phyloP scores from a whole-genome alignment of 2,888 invertebrate genomes.

The Thymelicus sylvestris region DNA sequence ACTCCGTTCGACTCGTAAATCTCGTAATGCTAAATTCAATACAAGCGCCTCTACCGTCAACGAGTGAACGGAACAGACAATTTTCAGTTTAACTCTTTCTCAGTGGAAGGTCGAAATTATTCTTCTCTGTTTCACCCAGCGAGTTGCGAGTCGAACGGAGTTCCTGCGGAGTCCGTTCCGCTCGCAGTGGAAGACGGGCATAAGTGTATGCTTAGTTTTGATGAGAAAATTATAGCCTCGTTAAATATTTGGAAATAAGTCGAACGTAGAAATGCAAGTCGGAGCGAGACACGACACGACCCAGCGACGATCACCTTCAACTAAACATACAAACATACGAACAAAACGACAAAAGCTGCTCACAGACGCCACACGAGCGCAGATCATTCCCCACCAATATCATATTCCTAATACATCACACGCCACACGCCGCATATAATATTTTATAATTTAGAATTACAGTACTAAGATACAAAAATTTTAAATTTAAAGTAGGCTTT shows the following conservation, averaged over 20 bases:
- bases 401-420: conserved; percentile 28
- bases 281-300: background rate
- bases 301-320: conserved; percentile 4
- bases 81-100: too few species aligned
- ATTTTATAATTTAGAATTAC: conserved; percentile 58
- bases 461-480: conserved; percentile 76
- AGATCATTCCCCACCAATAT: conserved; percentile 19
- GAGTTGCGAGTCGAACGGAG: too few species aligned
- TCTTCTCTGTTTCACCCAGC: too few species aligned
- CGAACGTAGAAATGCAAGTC: conserved; percentile 17
- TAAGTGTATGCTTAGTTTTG: conserved; percentile 58
- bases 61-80: too few species aligned
- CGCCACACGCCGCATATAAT: conserved; percentile 42
- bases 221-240: conserved; percentile 71
- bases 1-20: too few species aligned
- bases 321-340: conserved; percentile 23
- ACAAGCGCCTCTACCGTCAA: too few species aligned
- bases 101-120: too few species aligned
- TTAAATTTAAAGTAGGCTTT: conserved; percentile 77
- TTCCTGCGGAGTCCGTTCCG: too few species aligned
- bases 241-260: conserved; percentile 58
- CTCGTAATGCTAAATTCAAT: too few species aligned
- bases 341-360: conserved; percentile 22
- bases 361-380: conserved; percentile 4
- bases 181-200: too few species aligned